These are phyloP conservation scores for Peromyscus maniculatus DNA, from an alignment of 2,113 vertebrate species.

Conservation along the genomic window DNA sequence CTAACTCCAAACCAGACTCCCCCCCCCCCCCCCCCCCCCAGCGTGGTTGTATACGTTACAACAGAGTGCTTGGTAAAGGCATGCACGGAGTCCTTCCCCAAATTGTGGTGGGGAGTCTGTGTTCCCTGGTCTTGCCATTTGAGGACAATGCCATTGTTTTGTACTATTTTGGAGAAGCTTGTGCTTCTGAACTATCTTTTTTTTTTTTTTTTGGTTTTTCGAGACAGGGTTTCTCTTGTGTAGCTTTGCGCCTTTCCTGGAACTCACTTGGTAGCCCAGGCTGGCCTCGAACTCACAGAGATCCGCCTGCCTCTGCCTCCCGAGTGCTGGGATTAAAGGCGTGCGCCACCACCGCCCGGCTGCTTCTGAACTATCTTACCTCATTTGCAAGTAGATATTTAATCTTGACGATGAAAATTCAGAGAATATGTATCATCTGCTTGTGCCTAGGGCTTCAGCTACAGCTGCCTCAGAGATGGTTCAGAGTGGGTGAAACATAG, in stretches of 20 bases:
- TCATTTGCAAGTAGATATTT: background rate
- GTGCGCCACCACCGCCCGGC: too few species aligned
- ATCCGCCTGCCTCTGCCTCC: too few species aligned
- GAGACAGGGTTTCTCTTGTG: too few species aligned
- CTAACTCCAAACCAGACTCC: background rate
- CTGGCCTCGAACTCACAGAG: too few species aligned
- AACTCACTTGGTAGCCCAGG: too few species aligned
- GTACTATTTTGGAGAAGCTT: background rate
- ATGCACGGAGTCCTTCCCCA: background rate
- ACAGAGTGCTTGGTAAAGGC: background rate
- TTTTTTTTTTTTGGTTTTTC: too few species aligned
- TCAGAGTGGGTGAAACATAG: background rate
- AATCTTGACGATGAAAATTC: background rate
- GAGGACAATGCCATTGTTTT: background rate
- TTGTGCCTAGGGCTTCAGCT: background rate
- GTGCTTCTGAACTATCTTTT: background rate
- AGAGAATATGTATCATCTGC: background rate
- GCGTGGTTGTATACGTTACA: background rate
- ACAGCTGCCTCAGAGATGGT: background rate
- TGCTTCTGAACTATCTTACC: background rate
- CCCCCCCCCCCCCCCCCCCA: background rate
- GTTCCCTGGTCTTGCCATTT: background rate
- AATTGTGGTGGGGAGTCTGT: background rate
- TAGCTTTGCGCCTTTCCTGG: too few species aligned
- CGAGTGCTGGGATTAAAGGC: too few species aligned